Evolutionary conservation across 1,140 invertebrate species (phyloP), one percentile per base, ranked within the genome.

Genomic region (Halesus radiatus): DNA sequence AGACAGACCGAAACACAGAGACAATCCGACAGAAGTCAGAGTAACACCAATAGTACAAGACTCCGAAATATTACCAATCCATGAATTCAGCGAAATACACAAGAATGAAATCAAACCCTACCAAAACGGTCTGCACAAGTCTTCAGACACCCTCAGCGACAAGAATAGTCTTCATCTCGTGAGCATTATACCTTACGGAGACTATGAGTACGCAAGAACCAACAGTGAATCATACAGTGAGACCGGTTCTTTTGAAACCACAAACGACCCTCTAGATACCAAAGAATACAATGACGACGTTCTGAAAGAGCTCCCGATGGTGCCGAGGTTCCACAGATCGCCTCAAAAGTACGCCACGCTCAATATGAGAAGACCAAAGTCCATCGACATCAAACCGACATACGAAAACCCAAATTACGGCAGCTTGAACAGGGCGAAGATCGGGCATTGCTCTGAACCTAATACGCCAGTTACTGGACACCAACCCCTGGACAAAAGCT

Each of bases 321-420:
- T 88, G 85, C 87, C 88, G 0, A 89, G 88, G 84, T 89, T 89
- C 81, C 87, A 89, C 76, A 87, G 86, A 84, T 89, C 88, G 15
- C 88, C 88, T 15, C 89, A 90, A 78, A 90, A 90, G 83, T 90
- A 86, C 81, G 89, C 89, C 2, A 90, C 89, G 1, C 82, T 90
- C 29, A 90, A 89, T 75, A 84, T 86, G 83, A 84, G 88, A 64
- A 85, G 89, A 77, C 89, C 89, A 16, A 89, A 89, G 83, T 88
- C 89, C 84, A 89, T 90, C 81, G 88, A 90, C 81, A 80, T 90
- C 60, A 89, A 88, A 82, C 83, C 85, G 7, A 80, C 79, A 52
- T 68, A 84, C 22, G 89, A 90, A 54, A 87, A 85, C 80, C 86
- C 85, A 3, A 87, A 88, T 80, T 89, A 88, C 70, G 88, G 87